These are phyloP conservation scores for Dasypus novemcinctus DNA, from an alignment of 2,113 vertebrate genomes.

Conservation along the genomic window DNA sequence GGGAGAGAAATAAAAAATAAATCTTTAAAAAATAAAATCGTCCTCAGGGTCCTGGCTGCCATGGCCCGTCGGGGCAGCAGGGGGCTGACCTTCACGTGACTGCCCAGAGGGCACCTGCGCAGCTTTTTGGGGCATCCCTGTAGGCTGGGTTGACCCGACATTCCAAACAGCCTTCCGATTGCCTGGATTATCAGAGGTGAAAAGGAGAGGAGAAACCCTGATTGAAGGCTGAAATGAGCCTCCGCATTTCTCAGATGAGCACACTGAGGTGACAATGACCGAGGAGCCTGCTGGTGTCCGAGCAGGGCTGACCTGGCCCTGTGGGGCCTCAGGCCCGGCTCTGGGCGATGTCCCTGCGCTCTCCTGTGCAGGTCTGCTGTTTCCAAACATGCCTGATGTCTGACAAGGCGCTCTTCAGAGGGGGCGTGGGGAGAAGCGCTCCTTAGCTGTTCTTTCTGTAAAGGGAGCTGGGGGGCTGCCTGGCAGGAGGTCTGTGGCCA, in stretches of 20 bases:
- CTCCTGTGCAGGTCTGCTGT: too few species aligned
- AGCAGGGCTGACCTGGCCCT: background rate
- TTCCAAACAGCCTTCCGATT: background rate
- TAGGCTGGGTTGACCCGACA: background rate
- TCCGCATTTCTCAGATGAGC: background rate
- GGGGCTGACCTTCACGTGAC: background rate
- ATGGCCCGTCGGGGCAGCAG: background rate
- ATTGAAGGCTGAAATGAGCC: background rate
- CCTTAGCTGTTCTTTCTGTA: background rate
- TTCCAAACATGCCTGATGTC: background rate
- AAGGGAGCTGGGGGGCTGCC: background rate
- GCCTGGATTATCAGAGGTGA: background rate
- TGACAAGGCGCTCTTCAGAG: background rate
- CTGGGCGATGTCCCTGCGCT: too few species aligned
- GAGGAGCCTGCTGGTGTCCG: background rate
- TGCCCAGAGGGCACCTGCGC: background rate
- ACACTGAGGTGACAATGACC: too few species aligned
- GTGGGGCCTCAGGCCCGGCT: background rate
- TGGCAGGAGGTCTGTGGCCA: rapidly evolving
- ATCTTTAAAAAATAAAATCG: too few species aligned
- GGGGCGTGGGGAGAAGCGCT: background rate
- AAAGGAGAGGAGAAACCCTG: background rate
- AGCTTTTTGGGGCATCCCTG: background rate
- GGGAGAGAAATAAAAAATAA: too few species aligned
- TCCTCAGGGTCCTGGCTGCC: background rate